A percentile compares a stretch with the other conserved stretches of the same genome.
These are phyloP conservation scores for Gymnothorax reevesii DNA, from an alignment of 2,797 vertebrate genomes.

Conservation along the genomic window DNA sequence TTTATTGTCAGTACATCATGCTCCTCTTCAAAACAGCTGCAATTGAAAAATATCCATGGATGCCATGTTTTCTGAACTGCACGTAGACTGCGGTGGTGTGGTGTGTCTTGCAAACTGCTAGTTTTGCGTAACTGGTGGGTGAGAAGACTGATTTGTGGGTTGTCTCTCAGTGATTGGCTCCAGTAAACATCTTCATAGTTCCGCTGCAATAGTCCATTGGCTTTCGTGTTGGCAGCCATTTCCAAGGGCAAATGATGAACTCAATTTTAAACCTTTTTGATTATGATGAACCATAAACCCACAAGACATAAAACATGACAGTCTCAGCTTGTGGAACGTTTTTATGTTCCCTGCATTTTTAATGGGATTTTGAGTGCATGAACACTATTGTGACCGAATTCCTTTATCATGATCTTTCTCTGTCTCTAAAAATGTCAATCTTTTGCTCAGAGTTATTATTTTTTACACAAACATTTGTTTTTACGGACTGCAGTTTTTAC, in stretches of 20 bases:
- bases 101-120: slow-evolving; percentile 44
- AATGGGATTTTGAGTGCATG: background rate
- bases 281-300: slow-evolving; percentile 57
- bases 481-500: background rate
- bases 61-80: slow-evolving; percentile 55
- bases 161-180: slow-evolving; percentile 50
- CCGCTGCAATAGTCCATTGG: slow-evolving; percentile 60
- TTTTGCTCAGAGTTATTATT: background rate
- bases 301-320: slow-evolving; percentile 56
- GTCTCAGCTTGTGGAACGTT: slow-evolving; percentile 14
- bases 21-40: no score
- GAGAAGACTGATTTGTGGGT: slow-evolving; percentile 39
- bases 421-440: background rate
- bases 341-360: background rate
- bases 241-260: slow-evolving; percentile 56
- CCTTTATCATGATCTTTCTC: background rate
- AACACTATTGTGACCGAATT: background rate
- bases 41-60: background rate
- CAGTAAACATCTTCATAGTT: slow-evolving; percentile 57
- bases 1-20: no score
- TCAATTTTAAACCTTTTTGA: slow-evolving; percentile 29
- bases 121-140: slow-evolving; percentile 53
- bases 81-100: slow-evolving; percentile 37
- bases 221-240: slow-evolving; percentile 67
- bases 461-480: background rate